Percentiles rank a stretch among this genome's conserved stretches.
These are phyloP conservation scores for Macaca fascicularis DNA, from an alignment of 2,113 vertebrate species.

Conservation along the genomic window DNA sequence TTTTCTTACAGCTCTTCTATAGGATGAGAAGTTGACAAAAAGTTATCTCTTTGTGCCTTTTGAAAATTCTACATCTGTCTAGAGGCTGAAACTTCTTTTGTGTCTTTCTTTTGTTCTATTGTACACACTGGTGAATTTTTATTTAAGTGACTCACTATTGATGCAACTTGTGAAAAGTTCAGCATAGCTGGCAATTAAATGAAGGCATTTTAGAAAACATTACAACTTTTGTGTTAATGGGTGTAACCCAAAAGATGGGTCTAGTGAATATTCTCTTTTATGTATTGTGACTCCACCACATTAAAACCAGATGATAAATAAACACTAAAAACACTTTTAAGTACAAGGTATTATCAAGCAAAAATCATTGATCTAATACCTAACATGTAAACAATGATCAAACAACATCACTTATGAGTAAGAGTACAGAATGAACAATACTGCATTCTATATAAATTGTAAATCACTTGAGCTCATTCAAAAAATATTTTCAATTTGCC, in stretches of 20 bases:
- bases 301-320: conserved; percentile 60
- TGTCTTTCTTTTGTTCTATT: conserved; percentile 55
- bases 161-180: conserved; percentile 80
- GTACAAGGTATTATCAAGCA: conserved; percentile 59
- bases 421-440: conserved; percentile 43
- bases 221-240: conserved; percentile 80
- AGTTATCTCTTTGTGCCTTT: conserved; percentile 72
- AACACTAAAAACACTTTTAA: conserved; percentile 60
- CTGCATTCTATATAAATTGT: conserved; percentile 44
- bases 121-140: conserved; percentile 56
- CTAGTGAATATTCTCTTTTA: conserved; percentile 66
- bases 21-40: conserved; percentile 69
- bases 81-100: conserved; percentile 59
- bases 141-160: conserved; percentile 59
- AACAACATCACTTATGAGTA: conserved; percentile 66
- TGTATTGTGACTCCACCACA: conserved; percentile 65
- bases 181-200: conserved; percentile 61
- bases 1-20: conserved; percentile 56
- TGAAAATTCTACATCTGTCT: conserved; percentile 62
- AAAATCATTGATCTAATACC: conserved; percentile 69
- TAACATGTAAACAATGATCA: conserved; percentile 67
- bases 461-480: conserved; percentile 65
- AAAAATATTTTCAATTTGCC: conserved; percentile 70
- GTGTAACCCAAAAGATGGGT: conserved; percentile 71
- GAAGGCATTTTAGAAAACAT: conserved; percentile 77